These are phyloP conservation scores for Apocrypta bakeri DNA, from an alignment of 1,140 invertebrate genomes.

Conservation along the genomic window DNA sequence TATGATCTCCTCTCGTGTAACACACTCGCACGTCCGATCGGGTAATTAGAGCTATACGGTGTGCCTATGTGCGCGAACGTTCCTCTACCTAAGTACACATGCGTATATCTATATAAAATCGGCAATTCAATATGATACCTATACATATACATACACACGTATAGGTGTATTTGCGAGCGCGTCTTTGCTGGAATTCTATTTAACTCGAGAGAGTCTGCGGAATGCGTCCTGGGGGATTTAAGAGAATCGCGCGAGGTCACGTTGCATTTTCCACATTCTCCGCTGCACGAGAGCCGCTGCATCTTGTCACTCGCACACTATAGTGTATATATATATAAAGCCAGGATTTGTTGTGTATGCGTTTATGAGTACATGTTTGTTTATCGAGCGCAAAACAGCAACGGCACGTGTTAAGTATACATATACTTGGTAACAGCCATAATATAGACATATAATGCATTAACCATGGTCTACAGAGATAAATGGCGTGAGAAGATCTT, in stretches of 20 bases:
- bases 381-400: neutral
- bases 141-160: too few relatives aligned
- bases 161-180: too few relatives aligned
- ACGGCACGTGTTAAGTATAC: neutral
- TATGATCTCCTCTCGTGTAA: neutral
- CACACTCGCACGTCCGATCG: neutral
- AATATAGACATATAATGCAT: too few relatives aligned
- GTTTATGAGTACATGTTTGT: neutral
- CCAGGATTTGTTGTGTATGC: too few relatives aligned
- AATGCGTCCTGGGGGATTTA: neutral
- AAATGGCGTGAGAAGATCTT: too few relatives aligned
- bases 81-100: too few relatives aligned
- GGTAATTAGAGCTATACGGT: neutral
- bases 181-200: neutral
- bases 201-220: conserved; percentile 1
- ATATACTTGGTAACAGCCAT: too few relatives aligned
- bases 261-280: neutral
- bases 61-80: too few relatives aligned
- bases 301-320: neutral
- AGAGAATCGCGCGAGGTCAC: neutral
- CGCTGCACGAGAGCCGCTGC: neutral
- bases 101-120: too few relatives aligned
- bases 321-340: too few relatives aligned
- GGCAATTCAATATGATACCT: neutral
- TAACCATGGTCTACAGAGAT: too few relatives aligned